Evolutionary conservation across 64 coral and sea anemone species (phyloP), one percentile per base, ranked within the genome.

Genomic region (Hydrozoanthus tunicans): DNA sequence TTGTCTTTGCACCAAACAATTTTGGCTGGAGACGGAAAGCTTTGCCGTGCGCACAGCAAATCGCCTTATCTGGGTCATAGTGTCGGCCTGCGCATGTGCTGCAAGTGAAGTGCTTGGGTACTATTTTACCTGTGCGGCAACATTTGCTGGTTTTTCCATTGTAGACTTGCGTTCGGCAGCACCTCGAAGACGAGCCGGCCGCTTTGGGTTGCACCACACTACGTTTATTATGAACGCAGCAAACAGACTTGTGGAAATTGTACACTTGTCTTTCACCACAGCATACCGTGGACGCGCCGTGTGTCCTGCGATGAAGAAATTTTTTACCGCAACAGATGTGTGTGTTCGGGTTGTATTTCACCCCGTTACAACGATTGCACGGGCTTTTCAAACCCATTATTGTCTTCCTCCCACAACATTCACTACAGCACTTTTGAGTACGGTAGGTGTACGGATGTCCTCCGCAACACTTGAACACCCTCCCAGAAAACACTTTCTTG

Each of bases 321-420:
- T 54, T 86, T 14, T 56, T 24, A 56, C 55, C 15, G 43, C 83
- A 86, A 15, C 83, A 86, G 66, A 86, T 72, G 11, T 14, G 51
- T 24, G 25, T 86, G 66, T 73, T 73, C 5, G 79, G 83, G 52
- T 71, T 32, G 67, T 72, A 86, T 60, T 58, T 73, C 12, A 5
- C n/a, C 13, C 66, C 83, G 24, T 13, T 56, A 3, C 66, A 86
- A 5, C 11, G 20, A 56, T 73, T 86, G 7, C 66, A 85, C 6
- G 81, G 26, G 24, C 17, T 14, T 24, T 6, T 62, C 6, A 25
- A 11, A 15, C 58, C 51, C 6, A 59, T 13, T 54, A 73, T 59
- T 26, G 1, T 59, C 26, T 59, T 58, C 6, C 8, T 72, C 8
- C 67, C 83, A 43, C 83, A 71, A 14, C 69, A 72, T 68, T n/a